Conservation (phyloP, 2,888 invertebrate species). For the Hyposoter didymator region DNA sequence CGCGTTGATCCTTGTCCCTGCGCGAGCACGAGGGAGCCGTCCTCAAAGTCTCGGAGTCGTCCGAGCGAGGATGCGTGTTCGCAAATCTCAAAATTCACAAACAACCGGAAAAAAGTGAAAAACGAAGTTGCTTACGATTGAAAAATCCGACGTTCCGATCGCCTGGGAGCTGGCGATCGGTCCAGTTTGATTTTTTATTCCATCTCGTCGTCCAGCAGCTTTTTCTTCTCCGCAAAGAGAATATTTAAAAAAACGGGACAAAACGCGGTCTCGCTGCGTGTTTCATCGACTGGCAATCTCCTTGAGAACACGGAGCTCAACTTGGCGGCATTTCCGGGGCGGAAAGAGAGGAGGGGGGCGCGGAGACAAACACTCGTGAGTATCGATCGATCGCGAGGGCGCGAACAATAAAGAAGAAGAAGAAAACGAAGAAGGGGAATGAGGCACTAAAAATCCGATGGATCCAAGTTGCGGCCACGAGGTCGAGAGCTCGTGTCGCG, state of each 20-base stretch:
- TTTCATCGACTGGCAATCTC: slow-evolving; percentile 71
- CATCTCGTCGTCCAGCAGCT: slow-evolving; percentile 9
- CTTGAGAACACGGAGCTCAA: slow-evolving; percentile 74
- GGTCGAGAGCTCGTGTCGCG: slow-evolving; percentile 47
- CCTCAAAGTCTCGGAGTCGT: slow-evolving; percentile 23
- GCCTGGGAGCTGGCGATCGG: slow-evolving; percentile 73
- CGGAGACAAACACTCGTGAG: slow-evolving; percentile 26
- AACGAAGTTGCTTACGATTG: too few species aligned
- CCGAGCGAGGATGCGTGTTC: slow-evolving; percentile 51
- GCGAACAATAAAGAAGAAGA: too few species aligned
- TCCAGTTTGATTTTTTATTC: slow-evolving; percentile 60
- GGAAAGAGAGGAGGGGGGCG: not conserved
- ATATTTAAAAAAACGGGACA: too few species aligned
- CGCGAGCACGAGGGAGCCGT: slow-evolving; percentile 70
- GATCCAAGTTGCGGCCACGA: not conserved
- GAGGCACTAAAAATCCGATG: slow-evolving; percentile 2
- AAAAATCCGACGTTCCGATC: slow-evolving; percentile 65
- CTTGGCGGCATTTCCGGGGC: slow-evolving; percentile 75
- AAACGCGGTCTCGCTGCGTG: not conserved
- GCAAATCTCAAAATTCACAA: not conserved
- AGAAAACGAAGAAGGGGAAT: slow-evolving; percentile 8
- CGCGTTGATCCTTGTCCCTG: slow-evolving; percentile 63
- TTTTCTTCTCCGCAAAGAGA: too few species aligned
- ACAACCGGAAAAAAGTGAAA: slow-evolving; percentile 11
- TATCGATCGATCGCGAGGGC: slow-evolving; percentile 45